Evolutionary conservation across 2,113 vertebrate species (phyloP).

Genomic region (Callospermophilus lateralis): DNA sequence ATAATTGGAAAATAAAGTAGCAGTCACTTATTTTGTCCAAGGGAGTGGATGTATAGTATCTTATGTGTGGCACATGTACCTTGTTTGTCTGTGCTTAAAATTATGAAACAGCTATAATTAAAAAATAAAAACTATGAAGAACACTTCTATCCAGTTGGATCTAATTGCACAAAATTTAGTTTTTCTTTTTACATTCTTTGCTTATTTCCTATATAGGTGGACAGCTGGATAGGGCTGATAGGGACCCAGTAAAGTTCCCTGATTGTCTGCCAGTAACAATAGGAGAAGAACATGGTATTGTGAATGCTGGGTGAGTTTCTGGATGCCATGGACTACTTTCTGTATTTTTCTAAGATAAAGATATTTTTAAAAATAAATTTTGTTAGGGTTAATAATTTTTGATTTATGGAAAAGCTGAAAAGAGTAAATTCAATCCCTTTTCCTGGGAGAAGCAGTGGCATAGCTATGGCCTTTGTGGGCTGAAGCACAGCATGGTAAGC

Average conservation of each 20-base stretch:
- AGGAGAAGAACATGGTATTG: background rate
- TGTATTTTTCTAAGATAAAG: background rate
- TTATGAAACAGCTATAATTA: background rate
- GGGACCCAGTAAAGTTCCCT: no score
- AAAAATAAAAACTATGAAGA: no score
- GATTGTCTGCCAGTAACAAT: background rate
- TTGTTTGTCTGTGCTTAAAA: background rate
- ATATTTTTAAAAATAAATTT: background rate
- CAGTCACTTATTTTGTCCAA: background rate
- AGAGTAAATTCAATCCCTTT: no score
- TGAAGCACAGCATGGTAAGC: no score
- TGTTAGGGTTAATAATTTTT: background rate
- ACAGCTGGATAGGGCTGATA: no score
- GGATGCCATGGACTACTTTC: background rate
- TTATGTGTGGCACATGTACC: background rate
- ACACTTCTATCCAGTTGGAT: no score
- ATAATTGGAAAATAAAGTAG: background rate
- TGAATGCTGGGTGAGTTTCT: background rate
- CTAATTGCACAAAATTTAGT: no score
- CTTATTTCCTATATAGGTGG: no score
- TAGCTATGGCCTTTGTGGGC: no score
- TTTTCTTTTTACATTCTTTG: no score
- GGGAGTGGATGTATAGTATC: background rate
- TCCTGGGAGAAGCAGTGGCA: no score
- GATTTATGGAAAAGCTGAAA: background rate